These are phyloP conservation scores for Actinia equina DNA, from an alignment of 64 coral and sea anemone genomes.

Conservation along the genomic window DNA sequence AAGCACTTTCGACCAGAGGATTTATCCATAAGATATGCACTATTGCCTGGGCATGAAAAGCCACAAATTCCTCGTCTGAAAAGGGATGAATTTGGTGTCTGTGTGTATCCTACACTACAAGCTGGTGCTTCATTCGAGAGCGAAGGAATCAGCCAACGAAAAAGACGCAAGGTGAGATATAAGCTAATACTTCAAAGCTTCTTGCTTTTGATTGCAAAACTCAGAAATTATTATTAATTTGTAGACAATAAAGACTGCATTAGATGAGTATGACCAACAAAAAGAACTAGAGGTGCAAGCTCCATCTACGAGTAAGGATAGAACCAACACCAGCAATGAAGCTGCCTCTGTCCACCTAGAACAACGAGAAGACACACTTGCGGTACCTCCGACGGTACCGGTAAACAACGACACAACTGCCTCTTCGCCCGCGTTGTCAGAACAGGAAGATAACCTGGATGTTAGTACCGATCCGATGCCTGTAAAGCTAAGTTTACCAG, in stretches of 20 bases:
- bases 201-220: neutral
- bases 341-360: neutral
- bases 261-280: neutral
- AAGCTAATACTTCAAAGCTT: neutral
- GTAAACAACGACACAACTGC: neutral
- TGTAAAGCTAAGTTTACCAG: neutral
- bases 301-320: neutral
- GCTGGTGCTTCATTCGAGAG: neutral
- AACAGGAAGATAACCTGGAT: neutral
- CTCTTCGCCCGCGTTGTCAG: neutral
- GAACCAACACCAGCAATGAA: neutral
- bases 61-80: conserved; percentile 13
- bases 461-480: neutral
- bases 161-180: conserved; percentile 28
- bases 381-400: no score
- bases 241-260: neutral
- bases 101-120: conserved; percentile 29
- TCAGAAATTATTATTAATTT: neutral
- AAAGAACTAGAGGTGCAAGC: neutral
- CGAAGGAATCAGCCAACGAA: neutral
- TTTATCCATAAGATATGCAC: neutral
- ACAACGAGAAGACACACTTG: neutral
- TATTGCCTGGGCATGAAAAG: conserved; percentile 9
- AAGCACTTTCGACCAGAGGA: conserved; percentile 33
- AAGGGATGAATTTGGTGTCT: conserved; percentile 26